Conservation (phyloP, 2,797 vertebrate species). For the Dipus sagitta region DNA sequence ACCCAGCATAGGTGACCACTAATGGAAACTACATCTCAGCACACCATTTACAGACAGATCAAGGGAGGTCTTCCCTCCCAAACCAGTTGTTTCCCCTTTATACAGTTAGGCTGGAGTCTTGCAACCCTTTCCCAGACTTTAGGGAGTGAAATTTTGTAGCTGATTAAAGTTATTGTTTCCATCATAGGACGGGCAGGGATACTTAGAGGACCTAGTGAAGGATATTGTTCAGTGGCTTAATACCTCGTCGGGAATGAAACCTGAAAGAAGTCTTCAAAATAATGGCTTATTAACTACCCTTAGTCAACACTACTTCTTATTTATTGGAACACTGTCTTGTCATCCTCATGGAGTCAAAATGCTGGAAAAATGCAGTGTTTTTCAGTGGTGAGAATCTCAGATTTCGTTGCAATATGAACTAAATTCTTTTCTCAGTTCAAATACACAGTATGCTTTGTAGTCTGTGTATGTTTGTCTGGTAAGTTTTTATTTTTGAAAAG, state of each 20-base stretch:
- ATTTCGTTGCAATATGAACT: conserved; percentile 23
- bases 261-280: conserved; percentile 96
- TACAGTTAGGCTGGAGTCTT: too few relatives aligned
- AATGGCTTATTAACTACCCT: conserved; percentile 97
- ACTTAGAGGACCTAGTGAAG: conserved; percentile 96
- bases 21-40: too few relatives aligned
- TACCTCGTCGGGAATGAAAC: conserved; percentile 94
- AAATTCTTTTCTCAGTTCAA: conserved; percentile 10
- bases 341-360: conserved; percentile 97
- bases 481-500: not conserved
- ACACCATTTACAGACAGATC: too few relatives aligned
- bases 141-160: not conserved
- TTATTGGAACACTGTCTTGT: conserved; percentile 97
- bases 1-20: too few relatives aligned
- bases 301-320: conserved; percentile 99
- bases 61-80: too few relatives aligned
- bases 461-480: not conserved
- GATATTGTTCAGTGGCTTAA: conserved; percentile 98
- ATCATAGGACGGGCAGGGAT: conserved; percentile 95
- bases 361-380: conserved; percentile 99
- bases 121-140: too few relatives aligned
- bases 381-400: conserved; percentile 94
- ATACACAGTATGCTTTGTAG: not conserved
- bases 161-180: conserved; percentile 56
- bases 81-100: too few relatives aligned